Base-by-base conservation (phyloP, 2,797 vertebrate genomes). In the Bucorvus abyssinicus region DNA sequence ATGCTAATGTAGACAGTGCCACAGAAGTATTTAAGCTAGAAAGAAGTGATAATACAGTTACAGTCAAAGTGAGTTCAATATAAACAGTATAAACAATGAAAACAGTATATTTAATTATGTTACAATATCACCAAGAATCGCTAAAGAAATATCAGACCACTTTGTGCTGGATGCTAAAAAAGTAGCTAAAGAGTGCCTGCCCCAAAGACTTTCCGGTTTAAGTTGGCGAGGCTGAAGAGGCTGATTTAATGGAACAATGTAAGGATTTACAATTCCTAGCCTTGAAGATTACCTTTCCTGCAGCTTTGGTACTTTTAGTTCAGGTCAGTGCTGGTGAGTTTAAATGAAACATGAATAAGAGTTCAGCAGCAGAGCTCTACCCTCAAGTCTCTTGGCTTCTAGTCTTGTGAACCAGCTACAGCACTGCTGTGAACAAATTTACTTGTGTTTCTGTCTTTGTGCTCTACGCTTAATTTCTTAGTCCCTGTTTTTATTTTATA, bases 251-350 rank as follows among this genome's bases (percentile, higher is more conserved):
- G 71, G 68, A 91, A 82, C 3, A 13, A 69, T 24, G 19, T 21
- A 50, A 79, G 59, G 49, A 70, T 85, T 93, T 92, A 87, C 64
- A 80, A 30, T 65, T 87, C 36, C 45, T 74, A 38, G 49, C 78
- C 84, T 93, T 83, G 87, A 89, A 93, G 53, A 56, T 95, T 85
- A 40, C 49, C 44, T 92, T 93, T 52, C 75, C 60, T 59, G 59
- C 52, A 80, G 75, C 63, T 93, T 52, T 63, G 49, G 69, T 64
- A 22, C 80, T 71, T 82, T 63, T 52, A 80, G 36, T 83, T 96
- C 75, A 89, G 60, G 68, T 93, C 78, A 56, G 16, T 84, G 60
- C 32, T 47, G 32, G 68, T 74, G 40, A 44, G 56, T 80, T 95
- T 87, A 89, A 83, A 64, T 77, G 64, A 87, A 96, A 83, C 14